phyloP scores from a whole-genome alignment of 2,797 vertebrate genomes.

The Parotocinclus haroldoi region DNA sequence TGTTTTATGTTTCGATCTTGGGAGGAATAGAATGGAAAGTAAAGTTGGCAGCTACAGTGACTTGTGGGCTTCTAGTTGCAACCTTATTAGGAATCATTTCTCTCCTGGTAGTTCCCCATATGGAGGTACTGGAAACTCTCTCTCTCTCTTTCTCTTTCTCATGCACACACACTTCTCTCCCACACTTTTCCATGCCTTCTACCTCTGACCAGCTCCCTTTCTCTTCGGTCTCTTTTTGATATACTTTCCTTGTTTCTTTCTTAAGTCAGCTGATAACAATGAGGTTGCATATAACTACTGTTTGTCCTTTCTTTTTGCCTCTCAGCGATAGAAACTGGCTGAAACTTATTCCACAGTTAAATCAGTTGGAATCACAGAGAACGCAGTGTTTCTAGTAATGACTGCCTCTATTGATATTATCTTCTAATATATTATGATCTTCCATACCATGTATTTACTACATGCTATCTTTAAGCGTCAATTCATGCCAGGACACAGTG shows the following conservation, averaged over 20 bases:
- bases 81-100: conserved; percentile 79
- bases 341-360: conserved; percentile 24
- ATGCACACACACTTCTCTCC: conserved; percentile 43
- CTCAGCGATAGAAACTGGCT: conserved; percentile 22
- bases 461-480: no score
- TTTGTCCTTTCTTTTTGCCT: conserved; percentile 34
- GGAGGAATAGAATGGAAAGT: conserved; percentile 57
- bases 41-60: conserved; percentile 70
- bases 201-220: conserved; percentile 6
- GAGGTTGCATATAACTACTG: conserved; percentile 56
- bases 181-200: conserved; percentile 22
- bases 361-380: conserved; percentile 23
- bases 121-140: conserved; percentile 55
- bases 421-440: background rate
- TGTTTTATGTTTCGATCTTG: conserved; percentile 49
- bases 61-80: conserved; percentile 65
- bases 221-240: conserved; percentile 7
- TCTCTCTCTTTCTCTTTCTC: conserved; percentile 37
- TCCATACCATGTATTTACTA: background rate
- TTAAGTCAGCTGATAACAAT: conserved; percentile 72
- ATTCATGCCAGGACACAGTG: no score
- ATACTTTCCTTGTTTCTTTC: conserved; percentile 1
- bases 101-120: conserved; percentile 60
- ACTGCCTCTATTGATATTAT: background rate
- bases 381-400: background rate